These are phyloP conservation scores for Zaprionus vittiger DNA, from an alignment of 1,140 invertebrate species.

Conservation along the genomic window DNA sequence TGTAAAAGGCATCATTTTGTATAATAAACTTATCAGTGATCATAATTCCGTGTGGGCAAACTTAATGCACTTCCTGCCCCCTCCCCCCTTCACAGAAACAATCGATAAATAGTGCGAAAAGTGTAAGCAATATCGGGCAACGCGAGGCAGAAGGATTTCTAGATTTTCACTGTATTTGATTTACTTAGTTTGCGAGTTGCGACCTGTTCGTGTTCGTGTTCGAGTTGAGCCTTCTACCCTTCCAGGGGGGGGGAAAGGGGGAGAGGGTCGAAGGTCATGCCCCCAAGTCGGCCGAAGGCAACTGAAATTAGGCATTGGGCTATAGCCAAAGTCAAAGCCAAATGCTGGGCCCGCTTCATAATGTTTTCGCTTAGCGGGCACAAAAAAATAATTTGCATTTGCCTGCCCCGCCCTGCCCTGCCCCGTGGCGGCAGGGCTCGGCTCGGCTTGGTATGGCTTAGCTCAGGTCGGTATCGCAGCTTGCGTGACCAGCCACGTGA, in stretches of 20 bases:
- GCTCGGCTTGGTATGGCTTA: neutral
- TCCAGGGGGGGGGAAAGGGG: neutral
- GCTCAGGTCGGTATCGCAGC: neutral
- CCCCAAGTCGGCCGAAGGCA: slow-evolving; percentile 26
- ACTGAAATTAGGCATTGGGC: slow-evolving; percentile 41
- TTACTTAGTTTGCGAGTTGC: slow-evolving; percentile 13
- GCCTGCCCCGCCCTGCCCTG: neutral
- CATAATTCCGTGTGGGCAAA: slow-evolving; percentile 27
- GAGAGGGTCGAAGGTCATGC: slow-evolving; percentile 44
- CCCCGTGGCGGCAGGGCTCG: neutral
- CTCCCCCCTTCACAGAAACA: neutral
- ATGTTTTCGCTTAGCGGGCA: slow-evolving; percentile 36
- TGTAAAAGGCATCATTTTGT: slow-evolving; percentile 4
- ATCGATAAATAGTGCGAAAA: slow-evolving; percentile 37
- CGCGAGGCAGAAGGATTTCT: slow-evolving; percentile 4
- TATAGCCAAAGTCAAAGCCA: slow-evolving; percentile 46
- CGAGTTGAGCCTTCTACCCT: slow-evolving; percentile 9
- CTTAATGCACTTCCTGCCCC: slow-evolving; percentile 39
- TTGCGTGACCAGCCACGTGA: slow-evolving; percentile 53
- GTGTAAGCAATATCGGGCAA: slow-evolving; percentile 1
- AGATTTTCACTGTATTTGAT: slow-evolving; percentile 27
- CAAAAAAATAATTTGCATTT: slow-evolving; percentile 49
- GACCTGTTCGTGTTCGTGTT: slow-evolving; percentile 8
- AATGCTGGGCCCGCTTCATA: slow-evolving; percentile 45
- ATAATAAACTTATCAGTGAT: slow-evolving; percentile 44